Evolutionary conservation across 2,797 vertebrate genomes (phyloP).

Genomic region (Falco columbarius): DNA sequence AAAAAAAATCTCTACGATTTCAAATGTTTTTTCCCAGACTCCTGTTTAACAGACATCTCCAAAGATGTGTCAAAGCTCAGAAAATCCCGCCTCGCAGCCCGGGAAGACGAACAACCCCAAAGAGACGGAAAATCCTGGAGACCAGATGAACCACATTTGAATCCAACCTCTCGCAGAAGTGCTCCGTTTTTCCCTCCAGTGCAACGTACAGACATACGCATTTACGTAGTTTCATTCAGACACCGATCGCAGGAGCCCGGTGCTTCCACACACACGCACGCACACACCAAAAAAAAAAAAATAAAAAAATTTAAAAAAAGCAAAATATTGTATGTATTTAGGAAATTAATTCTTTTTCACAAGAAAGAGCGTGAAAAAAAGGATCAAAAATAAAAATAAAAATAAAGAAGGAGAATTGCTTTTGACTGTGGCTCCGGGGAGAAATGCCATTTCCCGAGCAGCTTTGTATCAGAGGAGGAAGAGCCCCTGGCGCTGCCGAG

Average conservation of each 20-base stretch:
- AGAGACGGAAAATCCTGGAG: constrained; percentile 58
- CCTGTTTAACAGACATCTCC: constrained; percentile 64
- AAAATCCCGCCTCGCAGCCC: constrained; percentile 60
- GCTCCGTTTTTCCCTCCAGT: constrained; percentile 65
- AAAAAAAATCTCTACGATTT: constrained; percentile 7
- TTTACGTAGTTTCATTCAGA: constrained; percentile 71
- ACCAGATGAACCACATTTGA: constrained; percentile 68
- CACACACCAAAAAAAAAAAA: not conserved
- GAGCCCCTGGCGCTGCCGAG: constrained; percentile 57
- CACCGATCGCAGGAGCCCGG: constrained; percentile 45
- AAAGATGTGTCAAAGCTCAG: constrained; percentile 71
- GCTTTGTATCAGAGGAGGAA: constrained; percentile 59
- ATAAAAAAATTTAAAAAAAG: not conserved
- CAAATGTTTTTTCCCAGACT: constrained; percentile 59
- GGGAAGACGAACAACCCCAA: constrained; percentile 49
- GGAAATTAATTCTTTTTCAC: constrained; percentile 11
- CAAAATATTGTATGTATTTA: not conserved
- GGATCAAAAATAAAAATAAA: not conserved
- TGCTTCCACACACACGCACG: constrained; percentile 50
- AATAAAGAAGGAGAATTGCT: constrained; percentile 15
- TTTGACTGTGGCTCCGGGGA: constrained; percentile 30
- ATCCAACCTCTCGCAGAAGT: constrained; percentile 66
- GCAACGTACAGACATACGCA: constrained; percentile 61
- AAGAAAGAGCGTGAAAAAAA: not conserved
- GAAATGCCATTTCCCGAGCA: constrained; percentile 59